Percentiles rank a stretch among this genome's conserved stretches.
Conservation (phyloP, 2,113 vertebrate genomes). For the Pollachius pollachius region DNA sequence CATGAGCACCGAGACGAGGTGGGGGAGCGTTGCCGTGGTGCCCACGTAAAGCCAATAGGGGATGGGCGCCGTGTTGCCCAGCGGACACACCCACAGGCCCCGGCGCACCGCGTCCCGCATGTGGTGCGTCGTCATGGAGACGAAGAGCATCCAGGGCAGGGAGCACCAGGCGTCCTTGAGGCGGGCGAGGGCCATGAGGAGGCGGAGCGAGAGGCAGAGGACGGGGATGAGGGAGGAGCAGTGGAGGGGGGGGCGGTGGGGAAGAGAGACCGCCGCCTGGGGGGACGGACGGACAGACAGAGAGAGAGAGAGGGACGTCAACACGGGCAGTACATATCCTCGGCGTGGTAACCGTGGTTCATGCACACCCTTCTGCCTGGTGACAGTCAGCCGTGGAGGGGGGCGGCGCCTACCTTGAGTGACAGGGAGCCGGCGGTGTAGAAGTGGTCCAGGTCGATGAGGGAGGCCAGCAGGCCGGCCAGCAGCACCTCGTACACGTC, state of each 20-base stretch:
- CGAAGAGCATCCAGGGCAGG: constrained; percentile 94
- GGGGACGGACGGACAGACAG: constrained; percentile 12
- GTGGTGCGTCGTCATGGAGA: constrained; percentile 93
- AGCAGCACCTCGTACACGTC: constrained; percentile 87
- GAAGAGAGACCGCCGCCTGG: constrained; percentile 86
- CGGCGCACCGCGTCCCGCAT: constrained; percentile 88
- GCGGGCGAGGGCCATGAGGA: constrained; percentile 84
- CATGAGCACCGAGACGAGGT: constrained; percentile 91
- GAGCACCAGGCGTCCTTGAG: constrained; percentile 94
- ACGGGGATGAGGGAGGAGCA: constrained; percentile 89
- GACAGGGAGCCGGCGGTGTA: constrained; percentile 87
- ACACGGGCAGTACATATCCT: no score
- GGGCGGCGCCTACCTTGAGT: constrained; percentile 78
- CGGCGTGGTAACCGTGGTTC: no score
- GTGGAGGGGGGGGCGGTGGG: constrained; percentile 88
- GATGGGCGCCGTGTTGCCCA: constrained; percentile 89
- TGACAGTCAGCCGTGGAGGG: background rate
- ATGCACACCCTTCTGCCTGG: background rate
- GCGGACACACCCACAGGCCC: constrained; percentile 91
- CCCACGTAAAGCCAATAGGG: constrained; percentile 92
- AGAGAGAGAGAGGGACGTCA: background rate
- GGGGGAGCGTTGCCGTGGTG: constrained; percentile 88
- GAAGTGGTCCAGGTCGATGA: constrained; percentile 94
- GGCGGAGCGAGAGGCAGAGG: constrained; percentile 81
- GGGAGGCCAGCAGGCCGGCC: constrained; percentile 87